A percentile compares a stretch with the other conserved stretches of the same genome.
Conservation (phyloP, 1,140 invertebrate genomes). For the Phymastichus coffea region DNA sequence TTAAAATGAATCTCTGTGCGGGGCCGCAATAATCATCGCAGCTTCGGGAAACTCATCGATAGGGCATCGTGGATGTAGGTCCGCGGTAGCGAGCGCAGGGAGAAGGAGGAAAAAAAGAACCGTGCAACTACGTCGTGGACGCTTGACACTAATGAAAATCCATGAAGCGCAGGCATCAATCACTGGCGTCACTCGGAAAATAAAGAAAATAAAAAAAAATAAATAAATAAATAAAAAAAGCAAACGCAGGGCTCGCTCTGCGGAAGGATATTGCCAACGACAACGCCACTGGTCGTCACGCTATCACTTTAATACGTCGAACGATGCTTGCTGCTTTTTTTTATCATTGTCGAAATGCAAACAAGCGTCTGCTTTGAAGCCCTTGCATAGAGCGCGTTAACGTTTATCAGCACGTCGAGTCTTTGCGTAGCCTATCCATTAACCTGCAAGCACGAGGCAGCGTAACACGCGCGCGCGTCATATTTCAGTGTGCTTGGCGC, state of each 20-base stretch:
- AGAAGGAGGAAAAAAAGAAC: background rate
- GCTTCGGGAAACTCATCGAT: no score
- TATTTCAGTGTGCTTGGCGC: background rate
- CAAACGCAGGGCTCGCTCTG: no score
- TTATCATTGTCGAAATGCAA: no score
- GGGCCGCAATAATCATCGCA: no score
- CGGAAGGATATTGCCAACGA: slow-evolving; percentile 11
- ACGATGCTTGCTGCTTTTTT: no score
- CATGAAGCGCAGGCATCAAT: slow-evolving; percentile 12
- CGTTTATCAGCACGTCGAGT: no score
- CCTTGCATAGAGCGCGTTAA: no score
- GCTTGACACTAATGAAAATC: slow-evolving; percentile 19
- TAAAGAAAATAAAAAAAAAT: slow-evolving; percentile 19
- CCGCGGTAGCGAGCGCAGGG: no score
- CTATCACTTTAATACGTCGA: slow-evolving; percentile 22
- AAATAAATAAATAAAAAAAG: slow-evolving; percentile 9
- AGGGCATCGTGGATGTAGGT: no score
- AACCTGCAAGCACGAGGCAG: slow-evolving; percentile 21
- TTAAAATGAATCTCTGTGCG: no score
- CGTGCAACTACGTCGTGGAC: background rate
- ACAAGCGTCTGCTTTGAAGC: no score
- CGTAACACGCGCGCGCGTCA: background rate
- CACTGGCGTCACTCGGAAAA: background rate
- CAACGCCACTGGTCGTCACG: background rate
- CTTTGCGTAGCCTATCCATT: slow-evolving; percentile 10